A percentile compares a stretch with the other conserved stretches of the same genome.
phyloP scores from a whole-genome alignment of 2,888 invertebrate genomes.

The Priapulus caudatus region DNA sequence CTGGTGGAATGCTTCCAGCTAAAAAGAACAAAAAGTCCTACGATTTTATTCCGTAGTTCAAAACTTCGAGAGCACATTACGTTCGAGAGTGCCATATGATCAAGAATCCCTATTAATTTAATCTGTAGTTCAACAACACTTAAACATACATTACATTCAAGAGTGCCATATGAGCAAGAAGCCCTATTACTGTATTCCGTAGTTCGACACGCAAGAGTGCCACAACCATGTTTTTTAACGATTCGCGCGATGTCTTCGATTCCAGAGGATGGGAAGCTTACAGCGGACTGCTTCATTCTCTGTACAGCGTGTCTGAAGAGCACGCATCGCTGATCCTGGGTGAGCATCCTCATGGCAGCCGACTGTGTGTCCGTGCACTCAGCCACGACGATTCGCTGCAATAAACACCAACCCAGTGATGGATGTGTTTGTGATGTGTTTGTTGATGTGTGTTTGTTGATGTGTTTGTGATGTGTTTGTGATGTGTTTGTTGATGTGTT shows the following conservation, averaged over 20 bases:
- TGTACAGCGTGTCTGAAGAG: constrained; percentile 65
- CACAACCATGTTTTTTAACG: too few relatives aligned
- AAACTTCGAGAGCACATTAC: too few relatives aligned
- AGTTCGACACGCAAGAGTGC: too few relatives aligned
- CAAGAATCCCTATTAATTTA: too few relatives aligned
- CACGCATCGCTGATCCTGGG: constrained; percentile 59
- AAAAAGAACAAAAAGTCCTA: constrained; percentile 19
- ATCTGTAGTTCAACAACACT: too few relatives aligned
- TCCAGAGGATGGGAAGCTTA: too few relatives aligned
- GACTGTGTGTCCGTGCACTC: constrained; percentile 41
- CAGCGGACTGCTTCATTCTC: constrained; percentile 69
- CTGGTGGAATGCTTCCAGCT: constrained; percentile 66
- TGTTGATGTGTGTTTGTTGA: constrained; percentile 47
- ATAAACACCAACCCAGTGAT: constrained; percentile 11
- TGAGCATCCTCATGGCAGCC: constrained; percentile 56
- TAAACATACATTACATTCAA: too few relatives aligned
- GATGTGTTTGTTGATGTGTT: constrained; percentile 44
- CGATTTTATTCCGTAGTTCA: too few relatives aligned
- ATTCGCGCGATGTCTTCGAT: too few relatives aligned
- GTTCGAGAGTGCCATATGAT: too few relatives aligned
- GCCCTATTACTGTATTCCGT: too few relatives aligned
- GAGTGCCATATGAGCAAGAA: too few relatives aligned
- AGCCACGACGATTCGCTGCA: constrained; percentile 35
- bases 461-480: constrained; percentile 62
- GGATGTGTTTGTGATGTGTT: constrained; percentile 12